Evolutionary conservation across 2,888 invertebrate species (phyloP).

Genomic region (Cancer borealis): DNA sequence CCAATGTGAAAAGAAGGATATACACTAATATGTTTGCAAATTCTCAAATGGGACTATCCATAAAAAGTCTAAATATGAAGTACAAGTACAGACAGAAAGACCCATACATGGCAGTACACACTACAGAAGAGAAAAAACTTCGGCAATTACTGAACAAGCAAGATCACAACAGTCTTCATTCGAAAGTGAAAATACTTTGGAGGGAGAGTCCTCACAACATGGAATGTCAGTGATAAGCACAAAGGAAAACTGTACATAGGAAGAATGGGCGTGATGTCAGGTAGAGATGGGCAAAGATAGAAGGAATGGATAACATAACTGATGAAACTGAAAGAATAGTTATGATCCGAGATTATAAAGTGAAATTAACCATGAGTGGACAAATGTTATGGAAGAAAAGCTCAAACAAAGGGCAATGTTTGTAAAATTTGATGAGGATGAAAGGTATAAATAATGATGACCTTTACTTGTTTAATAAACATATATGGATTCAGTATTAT

Average conservation of each 20-base stretch:
- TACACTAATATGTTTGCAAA: not conserved
- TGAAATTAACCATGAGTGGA: not conserved
- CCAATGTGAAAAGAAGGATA: not conserved
- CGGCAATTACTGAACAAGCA: not conserved
- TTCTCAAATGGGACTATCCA: not conserved
- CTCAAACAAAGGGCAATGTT: not conserved
- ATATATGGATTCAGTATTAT: too few relatives aligned
- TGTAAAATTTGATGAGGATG: too few relatives aligned
- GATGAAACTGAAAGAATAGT: not conserved
- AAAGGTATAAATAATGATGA: not conserved
- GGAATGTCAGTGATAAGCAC: not conserved
- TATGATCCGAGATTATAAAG: not conserved
- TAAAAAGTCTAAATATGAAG: not conserved
- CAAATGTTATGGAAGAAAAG: not conserved
- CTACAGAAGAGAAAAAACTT: not conserved
- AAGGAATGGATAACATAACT: not conserved
- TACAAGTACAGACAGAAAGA: not conserved
- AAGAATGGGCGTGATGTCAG: not conserved
- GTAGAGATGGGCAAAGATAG: not conserved
- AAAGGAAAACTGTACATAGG: not conserved
- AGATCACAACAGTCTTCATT: not conserved
- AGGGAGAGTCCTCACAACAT: not conserved
- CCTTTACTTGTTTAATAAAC: not conserved
- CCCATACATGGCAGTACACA: not conserved
- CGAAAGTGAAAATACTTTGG: not conserved